Conservation (phyloP, 2,113 vertebrate genomes). For the Artemisiospiza belli region DNA sequence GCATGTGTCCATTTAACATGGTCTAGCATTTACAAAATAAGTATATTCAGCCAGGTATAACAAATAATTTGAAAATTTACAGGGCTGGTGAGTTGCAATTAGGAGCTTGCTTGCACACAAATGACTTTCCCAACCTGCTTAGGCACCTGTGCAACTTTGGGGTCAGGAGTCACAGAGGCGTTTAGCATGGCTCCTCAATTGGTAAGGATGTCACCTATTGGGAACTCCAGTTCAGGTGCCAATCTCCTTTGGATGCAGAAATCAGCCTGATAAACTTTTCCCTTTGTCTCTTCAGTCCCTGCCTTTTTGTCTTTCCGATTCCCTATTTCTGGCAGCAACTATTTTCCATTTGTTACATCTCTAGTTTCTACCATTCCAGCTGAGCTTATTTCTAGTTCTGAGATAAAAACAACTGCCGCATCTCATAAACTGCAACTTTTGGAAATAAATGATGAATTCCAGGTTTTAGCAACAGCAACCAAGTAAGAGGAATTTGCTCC, state of each 20-base stretch:
- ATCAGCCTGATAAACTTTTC: neutral
- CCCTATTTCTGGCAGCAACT: neutral
- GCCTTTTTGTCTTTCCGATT: neutral
- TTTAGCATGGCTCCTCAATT: neutral
- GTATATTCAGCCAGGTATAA: neutral
- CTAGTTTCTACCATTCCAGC: neutral
- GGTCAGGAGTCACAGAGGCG: neutral
- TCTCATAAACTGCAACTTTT: neutral
- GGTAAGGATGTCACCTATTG: rapidly evolving
- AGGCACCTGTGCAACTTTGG: neutral
- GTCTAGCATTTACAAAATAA: neutral
- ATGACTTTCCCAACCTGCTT: neutral
- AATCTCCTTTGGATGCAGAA: neutral
- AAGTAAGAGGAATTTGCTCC: neutral
- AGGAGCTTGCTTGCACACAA: neutral
- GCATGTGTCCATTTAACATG: neutral
- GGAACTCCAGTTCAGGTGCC: neutral
- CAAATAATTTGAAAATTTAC: neutral
- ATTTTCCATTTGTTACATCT: neutral
- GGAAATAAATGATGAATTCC: neutral
- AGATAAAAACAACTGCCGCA: neutral
- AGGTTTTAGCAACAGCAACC: neutral
- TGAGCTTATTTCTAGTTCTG: neutral
- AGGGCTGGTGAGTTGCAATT: neutral
- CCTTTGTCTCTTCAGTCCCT: neutral